Conservation (phyloP, 2,797 vertebrate species). For the Podarcis lilfordi region DNA sequence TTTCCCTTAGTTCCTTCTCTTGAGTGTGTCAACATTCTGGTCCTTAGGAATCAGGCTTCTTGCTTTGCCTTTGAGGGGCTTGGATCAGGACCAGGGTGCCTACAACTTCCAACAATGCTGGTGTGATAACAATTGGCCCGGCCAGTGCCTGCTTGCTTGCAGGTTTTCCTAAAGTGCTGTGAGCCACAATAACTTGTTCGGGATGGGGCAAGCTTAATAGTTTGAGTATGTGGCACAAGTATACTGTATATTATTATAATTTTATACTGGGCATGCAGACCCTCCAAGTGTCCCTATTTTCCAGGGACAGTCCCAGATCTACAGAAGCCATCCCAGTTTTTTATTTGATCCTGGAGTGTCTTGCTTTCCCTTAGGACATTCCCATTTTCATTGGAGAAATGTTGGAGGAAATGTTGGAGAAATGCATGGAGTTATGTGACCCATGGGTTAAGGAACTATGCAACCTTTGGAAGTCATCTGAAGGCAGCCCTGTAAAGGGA, state of each 20-base stretch:
- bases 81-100: not conserved
- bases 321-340: too few species aligned
- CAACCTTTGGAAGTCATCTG: too few species aligned
- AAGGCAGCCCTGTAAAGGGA: too few species aligned
- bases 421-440: too few species aligned
- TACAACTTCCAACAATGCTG: not conserved
- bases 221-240: not conserved
- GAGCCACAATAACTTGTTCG: not conserved
- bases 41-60: not conserved
- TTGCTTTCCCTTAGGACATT: too few species aligned
- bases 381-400: too few species aligned
- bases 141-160: not conserved
- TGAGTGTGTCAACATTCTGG: not conserved
- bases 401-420: too few species aligned
- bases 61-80: not conserved
- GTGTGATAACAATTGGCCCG: not conserved
- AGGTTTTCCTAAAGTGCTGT: not conserved
- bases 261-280: too few species aligned
- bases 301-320: too few species aligned
- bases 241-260: not conserved
- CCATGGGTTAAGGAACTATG: too few species aligned
- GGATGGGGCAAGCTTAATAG: not conserved
- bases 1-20: not conserved
- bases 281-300: too few species aligned
- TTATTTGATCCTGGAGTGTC: too few species aligned